Conservation (phyloP, 2,113 vertebrate genomes). For the Saguinus imperator region DNA sequence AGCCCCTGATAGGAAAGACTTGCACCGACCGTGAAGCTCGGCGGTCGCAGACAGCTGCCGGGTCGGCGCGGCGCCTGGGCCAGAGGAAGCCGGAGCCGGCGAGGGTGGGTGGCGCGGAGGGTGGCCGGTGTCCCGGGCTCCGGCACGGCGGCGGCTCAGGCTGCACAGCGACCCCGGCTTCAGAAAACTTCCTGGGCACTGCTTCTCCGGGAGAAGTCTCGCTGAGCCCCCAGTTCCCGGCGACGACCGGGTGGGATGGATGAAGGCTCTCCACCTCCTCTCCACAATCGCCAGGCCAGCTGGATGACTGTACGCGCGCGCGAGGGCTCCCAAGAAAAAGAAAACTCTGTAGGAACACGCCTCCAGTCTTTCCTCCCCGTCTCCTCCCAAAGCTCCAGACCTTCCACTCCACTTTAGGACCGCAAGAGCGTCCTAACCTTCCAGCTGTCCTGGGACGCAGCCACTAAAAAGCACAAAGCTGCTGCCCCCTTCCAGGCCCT, state of each 20-base stretch:
- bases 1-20: background rate
- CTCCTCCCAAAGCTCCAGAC: slow-evolving; percentile 83
- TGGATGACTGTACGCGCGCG: slow-evolving; percentile 19
- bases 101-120: background rate
- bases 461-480: slow-evolving; percentile 73
- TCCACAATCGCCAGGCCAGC: slow-evolving; percentile 13
- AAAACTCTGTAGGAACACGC: slow-evolving; percentile 75
- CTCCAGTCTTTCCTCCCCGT: slow-evolving; percentile 65
- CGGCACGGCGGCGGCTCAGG: background rate
- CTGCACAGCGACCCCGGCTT: slow-evolving; percentile 12
- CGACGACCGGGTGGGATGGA: slow-evolving; percentile 89
- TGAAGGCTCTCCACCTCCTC: slow-evolving; percentile 90
- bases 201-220: slow-evolving; percentile 86
- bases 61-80: background rate
- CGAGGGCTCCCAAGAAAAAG: slow-evolving; percentile 52
- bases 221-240: slow-evolving; percentile 70
- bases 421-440: slow-evolving; percentile 78
- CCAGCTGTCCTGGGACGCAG: slow-evolving; percentile 80
- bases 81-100: background rate
- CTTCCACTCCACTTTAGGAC: slow-evolving; percentile 70
- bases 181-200: slow-evolving; percentile 22
- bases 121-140: background rate
- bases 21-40: slow-evolving; percentile 68
- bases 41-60: background rate
- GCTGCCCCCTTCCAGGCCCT: slow-evolving; percentile 78